These are phyloP conservation scores for Zaprionus kolodkinae DNA, from an alignment of 1,140 invertebrate species.

Conservation along the genomic window DNA sequence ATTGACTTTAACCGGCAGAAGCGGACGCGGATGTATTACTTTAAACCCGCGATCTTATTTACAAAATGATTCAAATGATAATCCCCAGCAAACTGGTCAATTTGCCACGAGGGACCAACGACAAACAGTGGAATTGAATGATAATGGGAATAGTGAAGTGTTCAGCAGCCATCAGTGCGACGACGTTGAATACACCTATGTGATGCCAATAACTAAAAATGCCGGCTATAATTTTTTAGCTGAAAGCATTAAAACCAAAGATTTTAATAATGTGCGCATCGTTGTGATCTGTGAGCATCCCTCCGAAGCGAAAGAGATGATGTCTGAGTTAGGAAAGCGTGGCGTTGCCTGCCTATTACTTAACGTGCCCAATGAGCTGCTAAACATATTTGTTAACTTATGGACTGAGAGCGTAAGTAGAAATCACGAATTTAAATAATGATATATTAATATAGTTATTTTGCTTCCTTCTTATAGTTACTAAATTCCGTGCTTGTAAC, in stretches of 20 bases:
- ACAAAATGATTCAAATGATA: background rate
- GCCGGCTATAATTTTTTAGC: slow-evolving; percentile 15
- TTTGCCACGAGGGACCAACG: background rate
- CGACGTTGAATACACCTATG: slow-evolving; percentile 22
- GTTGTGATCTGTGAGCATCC: slow-evolving; percentile 33
- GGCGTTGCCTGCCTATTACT: slow-evolving; percentile 30
- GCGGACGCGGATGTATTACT: background rate
- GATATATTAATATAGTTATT: background rate
- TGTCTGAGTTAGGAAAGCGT: slow-evolving; percentile 28
- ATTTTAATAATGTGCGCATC: slow-evolving; percentile 20
- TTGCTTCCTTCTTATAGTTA: slow-evolving; percentile 10
- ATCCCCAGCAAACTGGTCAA: background rate
- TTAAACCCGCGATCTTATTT: background rate
- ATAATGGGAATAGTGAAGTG: background rate
- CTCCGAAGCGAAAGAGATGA: slow-evolving; percentile 16
- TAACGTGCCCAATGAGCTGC: background rate
- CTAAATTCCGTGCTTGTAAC: slow-evolving; percentile 28
- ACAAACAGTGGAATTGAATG: background rate
- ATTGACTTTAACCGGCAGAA: background rate
- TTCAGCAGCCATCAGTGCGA: slow-evolving; percentile 14
- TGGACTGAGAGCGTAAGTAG: slow-evolving; percentile 37
- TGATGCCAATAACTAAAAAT: background rate
- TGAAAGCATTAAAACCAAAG: slow-evolving; percentile 11
- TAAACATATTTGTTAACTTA: background rate
- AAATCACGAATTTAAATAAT: background rate